Base-by-base conservation (phyloP, 2,888 invertebrate genomes). In the Plusia festucae region DNA sequence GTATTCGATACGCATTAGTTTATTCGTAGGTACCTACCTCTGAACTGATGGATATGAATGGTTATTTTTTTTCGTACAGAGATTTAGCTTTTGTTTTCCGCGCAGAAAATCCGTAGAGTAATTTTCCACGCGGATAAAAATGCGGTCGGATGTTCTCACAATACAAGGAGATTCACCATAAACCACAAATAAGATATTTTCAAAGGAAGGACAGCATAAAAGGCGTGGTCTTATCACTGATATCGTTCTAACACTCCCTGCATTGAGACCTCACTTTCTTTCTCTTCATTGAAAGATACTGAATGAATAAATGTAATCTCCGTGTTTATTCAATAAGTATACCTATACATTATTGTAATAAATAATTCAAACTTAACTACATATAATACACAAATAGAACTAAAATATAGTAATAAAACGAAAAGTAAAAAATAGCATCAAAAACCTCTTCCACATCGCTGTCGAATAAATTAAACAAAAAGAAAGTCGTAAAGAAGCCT, bases 1-100 rank as follows among this genome's bases (percentile, higher is more conserved):
- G 58, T 69, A 54, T 74, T 74, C 11, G 40, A 30, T 30, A 3
- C 9, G 8, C 8, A 34, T 34, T 11, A 34, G 11, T 13, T 34
- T 11, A n/a, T 15, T 4, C n/a, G 40, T 40, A n/a, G n/a, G n/a
- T n/a, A n/a, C n/a, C n/a, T n/a, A n/a, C 40, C 40, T 6, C 40
- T 40, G 40, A n/a, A n/a, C n/a, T n/a, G n/a, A 15, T n/a, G n/a
- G n/a, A n/a, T 34, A 34, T 34, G 8, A 0, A 30, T 34, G 2
- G 15, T n/a, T n/a, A 34, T 15, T 15, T 34, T 34, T 34, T 34
- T 40, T 5, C 40, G 5, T 40, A 40, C 40, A 40, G n/a, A 40
- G 1, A 40, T 40, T 9, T 0, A 30, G 0, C n/a, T 40, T 40
- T 40, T n/a, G 3, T 13, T 13, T 13, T 34, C 3, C 6, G n/a